phyloP scores from a whole-genome alignment of 2,113 vertebrate species.

The Erythrolamprus reginae region DNA sequence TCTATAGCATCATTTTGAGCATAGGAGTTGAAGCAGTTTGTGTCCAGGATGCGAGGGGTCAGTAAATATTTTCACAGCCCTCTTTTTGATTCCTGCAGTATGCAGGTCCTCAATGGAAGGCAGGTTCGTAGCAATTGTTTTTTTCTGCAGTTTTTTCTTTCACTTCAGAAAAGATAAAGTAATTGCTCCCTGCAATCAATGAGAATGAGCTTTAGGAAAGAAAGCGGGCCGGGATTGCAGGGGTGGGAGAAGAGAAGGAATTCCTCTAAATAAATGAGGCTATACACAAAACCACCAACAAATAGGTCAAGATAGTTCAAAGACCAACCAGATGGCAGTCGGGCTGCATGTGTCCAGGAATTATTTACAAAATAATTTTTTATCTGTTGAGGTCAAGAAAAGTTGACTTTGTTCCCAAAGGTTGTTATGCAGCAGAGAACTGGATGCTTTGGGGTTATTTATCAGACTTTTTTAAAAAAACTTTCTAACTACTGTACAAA shows the following conservation, averaged over 20 bases:
- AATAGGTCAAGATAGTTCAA: constrained; percentile 18
- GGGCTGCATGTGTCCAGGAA: background rate
- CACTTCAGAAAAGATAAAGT: background rate
- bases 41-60: no score
- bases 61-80: no score
- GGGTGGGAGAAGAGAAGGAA: background rate
- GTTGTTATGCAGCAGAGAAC: background rate
- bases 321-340: constrained; percentile 15
- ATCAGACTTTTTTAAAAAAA: background rate
- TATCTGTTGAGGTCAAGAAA: constrained; percentile 9
- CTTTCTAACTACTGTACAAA: background rate
- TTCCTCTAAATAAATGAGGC: constrained; percentile 2
- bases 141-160: no score
- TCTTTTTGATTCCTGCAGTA: no score
- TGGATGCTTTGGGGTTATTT: background rate
- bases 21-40: no score
- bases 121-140: no score
- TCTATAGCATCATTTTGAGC: no score
- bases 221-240: no score
- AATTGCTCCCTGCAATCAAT: background rate
- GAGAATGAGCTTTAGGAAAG: background rate
- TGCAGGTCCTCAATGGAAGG: no score
- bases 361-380: constrained; percentile 6
- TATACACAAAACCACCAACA: background rate
- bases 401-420: background rate